Percentiles rank a stretch among this genome's conserved stretches.
phyloP scores from a whole-genome alignment of 1,140 invertebrate genomes.

The Lineus longissimus region DNA sequence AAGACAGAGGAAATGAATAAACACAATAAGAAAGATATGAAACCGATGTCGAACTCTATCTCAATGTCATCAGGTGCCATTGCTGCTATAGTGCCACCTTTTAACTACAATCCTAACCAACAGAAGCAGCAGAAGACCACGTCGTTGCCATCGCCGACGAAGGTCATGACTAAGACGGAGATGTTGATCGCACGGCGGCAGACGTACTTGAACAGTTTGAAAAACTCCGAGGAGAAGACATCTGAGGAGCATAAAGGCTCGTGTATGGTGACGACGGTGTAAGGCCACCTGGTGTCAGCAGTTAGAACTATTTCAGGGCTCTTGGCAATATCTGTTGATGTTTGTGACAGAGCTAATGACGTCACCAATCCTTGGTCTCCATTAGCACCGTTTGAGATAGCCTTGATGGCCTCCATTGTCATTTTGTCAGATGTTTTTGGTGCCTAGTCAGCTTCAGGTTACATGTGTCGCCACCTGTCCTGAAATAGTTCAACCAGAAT shows the following conservation, averaged over 20 bases:
- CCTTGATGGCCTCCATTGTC: no score
- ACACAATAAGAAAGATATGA: not conserved
- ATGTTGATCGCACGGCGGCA: constrained; percentile 48
- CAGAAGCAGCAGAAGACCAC: not conserved
- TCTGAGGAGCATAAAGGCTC: constrained; percentile 15
- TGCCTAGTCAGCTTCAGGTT: no score
- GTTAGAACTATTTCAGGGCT: no score
- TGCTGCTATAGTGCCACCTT: constrained; percentile 57
- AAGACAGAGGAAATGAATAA: no score
- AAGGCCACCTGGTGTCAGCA: constrained; percentile 3
- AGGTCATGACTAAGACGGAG: constrained; percentile 49
- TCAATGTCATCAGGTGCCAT: constrained; percentile 27
- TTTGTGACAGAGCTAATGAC: no score
- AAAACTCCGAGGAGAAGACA: constrained; percentile 13
- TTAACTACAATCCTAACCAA: constrained; percentile 57
- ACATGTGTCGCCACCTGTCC: no score
- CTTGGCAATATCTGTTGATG: no score
- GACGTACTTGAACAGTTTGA: constrained; percentile 29
- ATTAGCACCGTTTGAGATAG: no score
- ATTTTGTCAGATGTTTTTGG: no score
- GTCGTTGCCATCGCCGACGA: constrained; percentile 12
- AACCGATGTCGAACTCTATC: not conserved
- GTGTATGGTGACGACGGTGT: constrained; percentile 28
- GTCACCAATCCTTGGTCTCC: no score
- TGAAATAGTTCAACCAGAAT: no score